Conservation (phyloP, 2,888 invertebrate genomes). For the Callimorpha dominula region DNA sequence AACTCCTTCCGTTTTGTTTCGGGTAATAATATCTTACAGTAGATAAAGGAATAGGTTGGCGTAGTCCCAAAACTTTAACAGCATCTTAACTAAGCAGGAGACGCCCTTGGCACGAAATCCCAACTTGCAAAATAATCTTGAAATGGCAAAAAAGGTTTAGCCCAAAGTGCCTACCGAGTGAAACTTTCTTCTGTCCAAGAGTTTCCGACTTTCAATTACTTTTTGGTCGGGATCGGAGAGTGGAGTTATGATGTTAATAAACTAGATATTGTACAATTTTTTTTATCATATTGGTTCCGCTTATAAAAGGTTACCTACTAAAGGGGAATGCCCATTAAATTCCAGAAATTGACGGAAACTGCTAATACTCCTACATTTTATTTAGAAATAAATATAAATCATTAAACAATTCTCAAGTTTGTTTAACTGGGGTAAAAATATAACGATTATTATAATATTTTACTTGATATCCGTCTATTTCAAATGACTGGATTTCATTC, state of each 20-base stretch:
- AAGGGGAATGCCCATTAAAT: no score
- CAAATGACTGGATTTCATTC: no score
- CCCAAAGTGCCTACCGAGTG: conserved; percentile 31
- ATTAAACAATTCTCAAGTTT: no score
- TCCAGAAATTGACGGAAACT: no score
- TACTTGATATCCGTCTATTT: no score
- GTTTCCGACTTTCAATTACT: conserved; percentile 41
- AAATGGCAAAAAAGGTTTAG: conserved; percentile 25
- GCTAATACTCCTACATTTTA: no score
- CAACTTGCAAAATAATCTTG: conserved; percentile 32
- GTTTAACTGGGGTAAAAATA: no score
- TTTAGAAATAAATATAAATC: no score
- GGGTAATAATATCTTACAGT: conserved; percentile 40
- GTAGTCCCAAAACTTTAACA: conserved; percentile 26
- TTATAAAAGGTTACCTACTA: no score
- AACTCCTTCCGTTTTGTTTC: conserved; percentile 18
- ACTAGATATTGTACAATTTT: conserved; percentile 1
- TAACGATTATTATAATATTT: no score
- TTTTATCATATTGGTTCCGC: no score
- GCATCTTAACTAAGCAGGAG: conserved; percentile 35
- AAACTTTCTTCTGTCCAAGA: conserved; percentile 37
- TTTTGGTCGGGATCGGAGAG: conserved; percentile 23
- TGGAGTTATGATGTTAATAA: neutral
- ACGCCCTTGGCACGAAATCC: conserved; percentile 38
- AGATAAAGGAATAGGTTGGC: conserved; percentile 36